Conservation (phyloP, 2,113 vertebrate genomes). For the Illadopsis cleaveri region DNA sequence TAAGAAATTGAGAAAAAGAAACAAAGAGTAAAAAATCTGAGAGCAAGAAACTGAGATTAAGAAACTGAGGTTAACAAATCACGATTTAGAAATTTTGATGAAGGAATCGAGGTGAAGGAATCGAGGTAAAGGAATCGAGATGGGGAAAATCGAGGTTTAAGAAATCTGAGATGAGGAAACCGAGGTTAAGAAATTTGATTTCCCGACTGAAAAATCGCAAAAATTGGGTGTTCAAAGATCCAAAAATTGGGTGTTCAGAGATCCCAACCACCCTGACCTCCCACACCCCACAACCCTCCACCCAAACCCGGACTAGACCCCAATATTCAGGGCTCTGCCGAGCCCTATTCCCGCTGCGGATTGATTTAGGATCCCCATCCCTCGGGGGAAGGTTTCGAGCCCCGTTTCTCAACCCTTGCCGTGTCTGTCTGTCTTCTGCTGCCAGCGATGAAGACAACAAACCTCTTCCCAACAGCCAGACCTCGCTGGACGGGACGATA, state of each 20-base stretch:
- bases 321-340: fast-evolving
- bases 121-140: not conserved
- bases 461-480: slow-evolving; percentile 95
- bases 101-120: not conserved
- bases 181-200: not conserved
- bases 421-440: slow-evolving; percentile 44
- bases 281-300: fast-evolving
- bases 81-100: too few relatives aligned
- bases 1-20: too few relatives aligned
- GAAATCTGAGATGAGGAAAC: not conserved
- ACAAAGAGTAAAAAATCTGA: too few relatives aligned
- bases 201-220: fast-evolving
- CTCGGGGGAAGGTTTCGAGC: not conserved
- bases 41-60: too few relatives aligned
- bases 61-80: fast-evolving
- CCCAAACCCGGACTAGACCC: not conserved
- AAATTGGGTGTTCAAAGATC: too few relatives aligned
- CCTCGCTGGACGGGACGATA: slow-evolving; percentile 92
- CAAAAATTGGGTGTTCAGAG: not conserved
- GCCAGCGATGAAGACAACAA: slow-evolving; percentile 98
- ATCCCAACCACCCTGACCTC: not conserved
- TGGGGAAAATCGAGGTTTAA: fast-evolving
- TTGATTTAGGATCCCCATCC: not conserved
- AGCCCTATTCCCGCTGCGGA: fast-evolving
- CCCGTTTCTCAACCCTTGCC: not conserved